phyloP scores from a whole-genome alignment of 2,113 vertebrate genomes.

The Gymnarchus niloticus region DNA sequence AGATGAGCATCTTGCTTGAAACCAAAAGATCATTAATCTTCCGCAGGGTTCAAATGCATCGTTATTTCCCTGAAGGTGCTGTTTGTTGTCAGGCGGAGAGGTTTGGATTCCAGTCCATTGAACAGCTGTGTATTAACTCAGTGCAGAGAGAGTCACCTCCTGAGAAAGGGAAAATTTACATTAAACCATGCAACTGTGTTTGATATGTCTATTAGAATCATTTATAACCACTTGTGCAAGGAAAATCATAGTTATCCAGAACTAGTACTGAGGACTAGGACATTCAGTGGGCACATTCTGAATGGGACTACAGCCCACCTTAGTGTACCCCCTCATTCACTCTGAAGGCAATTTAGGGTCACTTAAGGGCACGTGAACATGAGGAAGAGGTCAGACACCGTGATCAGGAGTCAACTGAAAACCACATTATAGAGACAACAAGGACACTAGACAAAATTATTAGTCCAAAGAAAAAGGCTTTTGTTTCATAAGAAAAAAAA shows the following conservation, averaged over 20 bases:
- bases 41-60: slow-evolving; percentile 38
- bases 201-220: background rate
- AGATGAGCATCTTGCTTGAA: slow-evolving; percentile 57
- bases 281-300: background rate
- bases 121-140: background rate
- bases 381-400: background rate
- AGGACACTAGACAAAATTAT: background rate
- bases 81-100: background rate
- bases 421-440: background rate
- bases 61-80: slow-evolving; percentile 34
- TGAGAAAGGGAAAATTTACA: no score
- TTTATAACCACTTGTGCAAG: background rate
- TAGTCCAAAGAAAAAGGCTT: background rate
- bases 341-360: background rate
- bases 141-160: background rate
- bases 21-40: slow-evolving; percentile 57
- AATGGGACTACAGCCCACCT: background rate
- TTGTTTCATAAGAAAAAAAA: background rate
- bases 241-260: background rate
- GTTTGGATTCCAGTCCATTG: background rate
- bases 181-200: background rate
- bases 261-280: background rate
- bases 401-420: background rate
- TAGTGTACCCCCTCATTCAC: background rate
- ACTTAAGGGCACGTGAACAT: background rate